Conservation (phyloP, 1,140 invertebrate genomes). For the Calephelis virginiensis region DNA sequence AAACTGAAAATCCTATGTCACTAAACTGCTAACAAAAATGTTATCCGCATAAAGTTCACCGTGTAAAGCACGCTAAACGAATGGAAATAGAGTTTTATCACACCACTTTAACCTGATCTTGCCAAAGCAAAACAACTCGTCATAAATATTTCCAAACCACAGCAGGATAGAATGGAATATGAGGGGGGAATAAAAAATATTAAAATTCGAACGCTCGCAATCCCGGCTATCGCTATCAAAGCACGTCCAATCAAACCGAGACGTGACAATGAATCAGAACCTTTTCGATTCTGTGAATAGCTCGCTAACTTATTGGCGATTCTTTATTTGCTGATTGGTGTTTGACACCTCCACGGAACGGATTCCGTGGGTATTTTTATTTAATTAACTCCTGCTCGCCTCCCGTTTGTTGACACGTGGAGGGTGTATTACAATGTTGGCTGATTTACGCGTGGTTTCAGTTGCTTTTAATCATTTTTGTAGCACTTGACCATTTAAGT, state of each 20-base stretch:
- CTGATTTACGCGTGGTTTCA: constrained; percentile 62
- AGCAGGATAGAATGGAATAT: constrained; percentile 67
- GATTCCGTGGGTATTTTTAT: constrained; percentile 66
- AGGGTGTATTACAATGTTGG: constrained; percentile 54
- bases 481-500: no score
- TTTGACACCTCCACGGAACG: constrained; percentile 61
- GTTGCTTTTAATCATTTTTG: constrained; percentile 24
- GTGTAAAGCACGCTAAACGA: constrained; percentile 40
- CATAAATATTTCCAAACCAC: constrained; percentile 68
- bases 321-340: constrained; percentile 73
- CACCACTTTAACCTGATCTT: constrained; percentile 45
- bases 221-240: constrained; percentile 73
- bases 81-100: constrained; percentile 46
- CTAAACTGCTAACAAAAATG: neutral
- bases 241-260: constrained; percentile 76
- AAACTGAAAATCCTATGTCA: neutral
- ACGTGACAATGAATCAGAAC: constrained; percentile 73
- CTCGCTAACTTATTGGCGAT: constrained; percentile 71
- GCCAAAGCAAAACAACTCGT: constrained; percentile 57
- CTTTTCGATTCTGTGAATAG: constrained; percentile 69
- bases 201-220: constrained; percentile 70
- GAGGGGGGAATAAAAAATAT: constrained; percentile 65
- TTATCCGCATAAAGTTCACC: neutral
- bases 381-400: constrained; percentile 68
- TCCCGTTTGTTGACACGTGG: constrained; percentile 40